phyloP scores from a whole-genome alignment of 2,888 invertebrate species.

The Morinoia aosen region DNA sequence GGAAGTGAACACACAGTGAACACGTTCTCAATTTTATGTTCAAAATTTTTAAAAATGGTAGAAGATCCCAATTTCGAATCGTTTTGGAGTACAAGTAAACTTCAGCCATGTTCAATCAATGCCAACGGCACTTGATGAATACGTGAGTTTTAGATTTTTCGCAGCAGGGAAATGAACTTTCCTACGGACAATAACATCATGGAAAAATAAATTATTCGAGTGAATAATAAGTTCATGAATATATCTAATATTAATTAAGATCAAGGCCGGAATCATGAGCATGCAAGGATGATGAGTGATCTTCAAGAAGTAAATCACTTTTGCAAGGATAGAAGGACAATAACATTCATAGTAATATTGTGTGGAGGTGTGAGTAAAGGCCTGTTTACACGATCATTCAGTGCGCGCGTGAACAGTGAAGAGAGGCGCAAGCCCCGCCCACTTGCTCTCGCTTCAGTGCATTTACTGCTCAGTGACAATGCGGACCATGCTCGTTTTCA shows the following conservation, averaged over 20 bases:
- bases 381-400: neutral
- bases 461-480: no score
- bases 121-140: neutral
- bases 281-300: neutral
- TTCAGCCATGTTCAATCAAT: no score
- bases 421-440: no score
- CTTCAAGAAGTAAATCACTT: neutral
- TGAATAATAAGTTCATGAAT: neutral
- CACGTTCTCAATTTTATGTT: no score
- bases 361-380: neutral
- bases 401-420: no score
- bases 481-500: no score
- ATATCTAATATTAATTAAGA: neutral
- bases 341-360: neutral
- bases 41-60: no score
- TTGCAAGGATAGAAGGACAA: neutral
- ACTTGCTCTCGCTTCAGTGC: no score
- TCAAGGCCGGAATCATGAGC: neutral
- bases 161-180: neutral
- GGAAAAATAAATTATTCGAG: neutral
- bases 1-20: no score
- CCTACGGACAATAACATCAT: neutral
- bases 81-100: no score
- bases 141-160: neutral
- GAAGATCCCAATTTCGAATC: no score